Evolutionary conservation across 2,113 vertebrate genomes (phyloP).

Genomic region (Eonycteris spelaea): DNA sequence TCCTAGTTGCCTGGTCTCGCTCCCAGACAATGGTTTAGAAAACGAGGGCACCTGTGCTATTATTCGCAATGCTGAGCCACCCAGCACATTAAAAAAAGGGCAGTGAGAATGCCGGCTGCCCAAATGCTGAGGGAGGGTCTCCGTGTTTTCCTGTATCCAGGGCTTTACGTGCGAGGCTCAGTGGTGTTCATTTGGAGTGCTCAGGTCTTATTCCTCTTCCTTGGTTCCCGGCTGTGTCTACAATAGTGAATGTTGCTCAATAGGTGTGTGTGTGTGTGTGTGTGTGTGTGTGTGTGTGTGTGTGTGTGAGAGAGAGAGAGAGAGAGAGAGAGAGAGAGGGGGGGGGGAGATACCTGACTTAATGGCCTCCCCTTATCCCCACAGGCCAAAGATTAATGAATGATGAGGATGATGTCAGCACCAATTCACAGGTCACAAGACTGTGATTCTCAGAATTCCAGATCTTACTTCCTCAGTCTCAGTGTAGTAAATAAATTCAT

Average conservation of each 20-base stretch:
- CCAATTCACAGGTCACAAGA: neutral
- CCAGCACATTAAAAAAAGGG: neutral
- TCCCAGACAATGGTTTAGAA: neutral
- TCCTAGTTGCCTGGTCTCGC: neutral
- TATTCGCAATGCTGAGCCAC: neutral
- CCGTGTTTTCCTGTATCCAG: neutral
- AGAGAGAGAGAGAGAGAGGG: too few relatives aligned
- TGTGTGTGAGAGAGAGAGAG: too few relatives aligned
- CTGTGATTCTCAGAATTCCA: neutral
- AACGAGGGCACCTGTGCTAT: neutral
- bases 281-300: neutral
- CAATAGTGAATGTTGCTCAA: neutral
- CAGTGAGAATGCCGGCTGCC: neutral
- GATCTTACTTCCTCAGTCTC: neutral
- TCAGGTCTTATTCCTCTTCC: neutral
- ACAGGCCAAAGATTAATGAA: neutral
- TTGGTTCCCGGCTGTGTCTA: neutral
- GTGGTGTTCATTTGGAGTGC: accelerated
- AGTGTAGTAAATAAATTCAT: neutral
- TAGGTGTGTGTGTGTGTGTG: neutral
- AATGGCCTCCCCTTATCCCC: neutral
- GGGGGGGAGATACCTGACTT: neutral
- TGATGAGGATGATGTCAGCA: neutral
- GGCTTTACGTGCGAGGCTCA: neutral
- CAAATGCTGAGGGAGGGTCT: neutral